Evolutionary conservation across 2,113 vertebrate species (phyloP).

Genomic region (Oncorhynchus keta): DNA sequence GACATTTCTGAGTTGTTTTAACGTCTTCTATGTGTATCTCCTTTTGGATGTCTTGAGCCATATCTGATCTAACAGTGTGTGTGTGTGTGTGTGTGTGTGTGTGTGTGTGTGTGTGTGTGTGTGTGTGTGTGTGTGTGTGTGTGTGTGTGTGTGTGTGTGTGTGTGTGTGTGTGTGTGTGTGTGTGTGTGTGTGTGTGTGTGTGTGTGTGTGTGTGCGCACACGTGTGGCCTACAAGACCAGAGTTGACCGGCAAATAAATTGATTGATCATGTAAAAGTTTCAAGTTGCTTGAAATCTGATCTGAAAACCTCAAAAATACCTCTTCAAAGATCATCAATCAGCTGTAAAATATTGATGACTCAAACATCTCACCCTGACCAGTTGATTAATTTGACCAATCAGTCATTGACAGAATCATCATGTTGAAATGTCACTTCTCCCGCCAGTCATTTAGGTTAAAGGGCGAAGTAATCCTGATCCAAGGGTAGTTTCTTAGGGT

Average conservation of each 20-base stretch:
- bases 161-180: no score
- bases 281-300: neutral
- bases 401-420: no score
- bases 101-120: no score
- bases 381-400: no score
- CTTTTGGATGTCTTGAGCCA: neutral
- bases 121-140: no score
- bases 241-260: neutral
- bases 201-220: accelerated
- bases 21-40: neutral
- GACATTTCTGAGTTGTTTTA: neutral
- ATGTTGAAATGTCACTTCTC: no score
- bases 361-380: no score
- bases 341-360: neutral
- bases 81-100: no score
- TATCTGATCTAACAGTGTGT: neutral
- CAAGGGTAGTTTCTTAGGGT: neutral
- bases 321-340: neutral
- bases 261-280: neutral
- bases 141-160: no score
- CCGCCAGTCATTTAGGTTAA: no score
- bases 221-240: no score
- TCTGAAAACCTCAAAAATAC: neutral
- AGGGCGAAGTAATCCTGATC: neutral
- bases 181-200: no score